Percentiles rank a stretch among this genome's conserved stretches.
phyloP scores from a whole-genome alignment of 37 sponge, comb jelly and placozoan genomes.

The Halisarca cf. caerulea region DNA sequence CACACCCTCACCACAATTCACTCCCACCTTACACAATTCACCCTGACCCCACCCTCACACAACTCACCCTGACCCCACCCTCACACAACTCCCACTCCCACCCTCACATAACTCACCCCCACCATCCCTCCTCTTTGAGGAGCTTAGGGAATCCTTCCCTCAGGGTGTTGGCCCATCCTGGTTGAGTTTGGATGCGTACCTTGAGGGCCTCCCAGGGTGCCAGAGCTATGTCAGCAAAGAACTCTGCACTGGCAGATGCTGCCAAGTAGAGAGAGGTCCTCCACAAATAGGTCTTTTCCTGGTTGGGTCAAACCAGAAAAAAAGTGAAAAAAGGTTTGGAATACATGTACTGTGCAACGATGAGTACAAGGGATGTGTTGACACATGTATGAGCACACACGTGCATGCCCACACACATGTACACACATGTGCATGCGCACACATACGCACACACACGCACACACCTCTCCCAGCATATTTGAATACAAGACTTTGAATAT shows the following conservation, averaged over 20 bases:
- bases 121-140: slow-evolving; percentile 77
- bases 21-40: too few relatives aligned
- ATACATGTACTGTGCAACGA: not conserved
- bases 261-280: slow-evolving; percentile 96
- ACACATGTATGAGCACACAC: not conserved
- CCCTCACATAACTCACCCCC: slow-evolving; percentile 58
- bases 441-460: not conserved
- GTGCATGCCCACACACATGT: too few relatives aligned
- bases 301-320: not conserved
- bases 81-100: too few relatives aligned
- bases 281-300: slow-evolving; percentile 87
- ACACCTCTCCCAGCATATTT: slow-evolving; percentile 89
- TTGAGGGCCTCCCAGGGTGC: slow-evolving; percentile 99
- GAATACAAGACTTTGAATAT: slow-evolving; percentile 95
- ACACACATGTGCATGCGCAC: not conserved
- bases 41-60: too few relatives aligned
- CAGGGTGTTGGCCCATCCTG: slow-evolving; percentile 93
- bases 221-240: slow-evolving; percentile 99
- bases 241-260: slow-evolving; percentile 98
- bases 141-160: slow-evolving; percentile 92
- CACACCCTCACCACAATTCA: not conserved
- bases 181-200: slow-evolving; percentile 95
- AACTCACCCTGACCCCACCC: too few relatives aligned
- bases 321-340: too few relatives aligned
- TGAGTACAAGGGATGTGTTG: not conserved